Conservation (phyloP, 2,888 invertebrate genomes). For the Himalopsyche anomala region DNA sequence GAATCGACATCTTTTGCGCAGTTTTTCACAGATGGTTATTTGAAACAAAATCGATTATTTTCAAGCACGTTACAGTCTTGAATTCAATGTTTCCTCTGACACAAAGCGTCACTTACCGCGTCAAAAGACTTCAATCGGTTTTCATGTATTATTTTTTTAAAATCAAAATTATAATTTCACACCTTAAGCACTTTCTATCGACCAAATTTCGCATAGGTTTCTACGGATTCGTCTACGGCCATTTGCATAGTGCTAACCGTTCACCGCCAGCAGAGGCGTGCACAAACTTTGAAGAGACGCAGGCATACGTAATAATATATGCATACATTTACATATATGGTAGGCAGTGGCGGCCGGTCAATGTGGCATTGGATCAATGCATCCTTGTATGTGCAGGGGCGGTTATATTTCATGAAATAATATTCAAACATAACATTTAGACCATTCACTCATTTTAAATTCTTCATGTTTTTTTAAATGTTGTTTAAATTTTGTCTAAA, state of each 20-base stretch:
- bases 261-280: neutral
- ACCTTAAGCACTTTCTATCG: constrained; percentile 9
- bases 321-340: too few relatives aligned
- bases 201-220: neutral
- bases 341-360: too few relatives aligned
- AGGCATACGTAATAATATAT: too few relatives aligned
- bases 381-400: too few relatives aligned
- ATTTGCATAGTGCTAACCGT: neutral
- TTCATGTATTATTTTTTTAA: neutral
- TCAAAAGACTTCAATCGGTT: constrained; percentile 5
- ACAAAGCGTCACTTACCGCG: neutral
- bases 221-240: neutral
- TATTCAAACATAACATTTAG: too few relatives aligned
- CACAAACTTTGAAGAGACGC: too few relatives aligned
- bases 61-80: neutral
- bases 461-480: too few relatives aligned
- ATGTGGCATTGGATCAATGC: too few relatives aligned
- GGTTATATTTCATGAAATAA: too few relatives aligned
- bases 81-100: neutral
- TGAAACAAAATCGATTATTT: neutral
- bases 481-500: too few relatives aligned
- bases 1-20: neutral
- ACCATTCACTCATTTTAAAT: too few relatives aligned
- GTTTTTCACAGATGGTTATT: neutral
- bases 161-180: constrained; percentile 1